Evolutionary conservation across 1,140 invertebrate genomes (phyloP), one percentile per base, ranked within the genome.

Genomic region (Phortica variegata): DNA sequence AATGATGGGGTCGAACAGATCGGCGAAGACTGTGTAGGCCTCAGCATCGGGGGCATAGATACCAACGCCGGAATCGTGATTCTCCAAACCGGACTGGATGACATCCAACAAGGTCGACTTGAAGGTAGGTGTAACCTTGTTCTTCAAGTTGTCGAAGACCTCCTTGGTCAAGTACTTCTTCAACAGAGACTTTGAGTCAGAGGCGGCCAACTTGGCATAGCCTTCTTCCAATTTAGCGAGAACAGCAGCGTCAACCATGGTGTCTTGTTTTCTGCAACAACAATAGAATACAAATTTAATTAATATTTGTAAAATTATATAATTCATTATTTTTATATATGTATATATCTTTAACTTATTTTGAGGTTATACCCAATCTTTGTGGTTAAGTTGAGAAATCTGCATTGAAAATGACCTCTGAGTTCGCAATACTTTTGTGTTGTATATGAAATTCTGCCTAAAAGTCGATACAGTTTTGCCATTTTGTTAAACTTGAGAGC

Each of bases 1-100:
- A 72, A 97, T 97, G 81, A 97, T 94, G 74, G 93, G 93, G 78
- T 97, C 91, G 75, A 97, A 97, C 51, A 97, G 81, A 49, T 90
- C 89, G 49, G 89, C 84, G 75, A 97, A 97, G 3, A 91, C 81
- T 58, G 87, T 86, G 82, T 97, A 97, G 21, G 92, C 77, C 74
- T 97, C 93, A 52, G 93, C 91, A 79, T 97, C 94, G 21, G 94
- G 93, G 43, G 94, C 94, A 65, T 97, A 97, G 79, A 97, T 92
- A 77, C 94, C 94, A 42, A 95, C 88, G 58, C 93, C 92, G 47
- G 91, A 91, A 77, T 93, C 90, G 58, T 84, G 84, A 77, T 94
- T 93, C 78, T 93, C 90, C 70, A 93, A 75, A 78, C 91, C 90
- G 58, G 92, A 95, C 78, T 95, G 93, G 73, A 95, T 91, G 59